These are phyloP conservation scores for Stenurella melanura DNA, from an alignment of 2,888 invertebrate species.

Conservation along the genomic window DNA sequence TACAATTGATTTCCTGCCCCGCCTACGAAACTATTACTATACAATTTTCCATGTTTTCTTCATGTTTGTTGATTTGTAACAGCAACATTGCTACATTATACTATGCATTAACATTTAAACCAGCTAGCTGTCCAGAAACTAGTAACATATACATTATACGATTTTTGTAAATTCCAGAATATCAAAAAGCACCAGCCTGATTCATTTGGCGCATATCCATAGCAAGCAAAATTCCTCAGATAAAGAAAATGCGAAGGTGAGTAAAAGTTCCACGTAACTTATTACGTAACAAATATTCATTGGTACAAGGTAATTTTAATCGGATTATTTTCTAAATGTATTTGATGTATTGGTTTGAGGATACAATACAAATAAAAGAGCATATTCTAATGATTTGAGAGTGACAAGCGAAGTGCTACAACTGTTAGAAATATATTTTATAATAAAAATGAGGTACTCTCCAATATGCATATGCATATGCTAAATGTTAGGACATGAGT, in stretches of 20 bases:
- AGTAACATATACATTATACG: neutral
- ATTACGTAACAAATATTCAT: neutral
- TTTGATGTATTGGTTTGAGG: neutral
- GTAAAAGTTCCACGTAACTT: slow-evolving; percentile 34
- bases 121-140: neutral
- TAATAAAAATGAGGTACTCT: no score
- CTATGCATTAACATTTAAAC: slow-evolving; percentile 1
- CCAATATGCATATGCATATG: no score
- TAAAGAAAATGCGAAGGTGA: slow-evolving; percentile 78
- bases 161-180: slow-evolving; percentile 64
- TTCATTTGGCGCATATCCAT: slow-evolving; percentile 71
- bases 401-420: no score
- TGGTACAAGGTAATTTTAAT: neutral
- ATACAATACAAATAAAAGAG: neutral
- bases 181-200: slow-evolving; percentile 71
- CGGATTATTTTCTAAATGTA: no score
- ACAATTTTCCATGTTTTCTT: slow-evolving; percentile 1
- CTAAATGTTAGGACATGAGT: no score
- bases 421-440: no score
- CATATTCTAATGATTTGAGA: neutral
- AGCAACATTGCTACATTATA: neutral
- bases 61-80: neutral
- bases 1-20: slow-evolving; percentile 8
- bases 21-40: slow-evolving; percentile 14
- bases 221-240: slow-evolving; percentile 72